phyloP scores from a whole-genome alignment of 2,113 vertebrate genomes.

The Panthera tigris region DNA sequence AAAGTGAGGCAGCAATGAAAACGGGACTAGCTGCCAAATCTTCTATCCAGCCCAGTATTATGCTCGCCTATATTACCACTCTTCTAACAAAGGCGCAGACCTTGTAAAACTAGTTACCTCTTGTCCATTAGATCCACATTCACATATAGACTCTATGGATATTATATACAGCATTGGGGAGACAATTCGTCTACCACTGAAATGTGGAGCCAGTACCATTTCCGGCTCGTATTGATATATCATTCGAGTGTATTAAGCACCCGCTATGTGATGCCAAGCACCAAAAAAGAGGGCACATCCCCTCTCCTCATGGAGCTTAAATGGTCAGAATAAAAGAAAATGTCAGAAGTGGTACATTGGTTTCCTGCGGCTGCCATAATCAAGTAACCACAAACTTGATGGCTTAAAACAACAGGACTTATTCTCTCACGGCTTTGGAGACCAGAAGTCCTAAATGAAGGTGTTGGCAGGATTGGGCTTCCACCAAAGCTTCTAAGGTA shows the following conservation, averaged over 20 bases:
- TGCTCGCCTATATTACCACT: neutral
- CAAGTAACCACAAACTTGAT: neutral
- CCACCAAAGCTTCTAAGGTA: neutral
- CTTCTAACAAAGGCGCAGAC: conserved; percentile 40
- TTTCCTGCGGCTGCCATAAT: neutral
- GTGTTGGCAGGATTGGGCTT: neutral
- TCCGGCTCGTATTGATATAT: neutral
- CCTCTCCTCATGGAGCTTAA: neutral
- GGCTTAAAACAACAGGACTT: neutral
- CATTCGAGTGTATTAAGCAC: neutral
- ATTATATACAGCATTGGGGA: neutral
- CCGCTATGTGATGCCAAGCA: neutral
- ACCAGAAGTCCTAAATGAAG: neutral
- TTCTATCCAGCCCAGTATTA: neutral
- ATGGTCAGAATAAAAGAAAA: neutral
- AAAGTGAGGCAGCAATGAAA: conserved; percentile 18
- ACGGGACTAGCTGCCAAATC: neutral
- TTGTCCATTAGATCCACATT: neutral
- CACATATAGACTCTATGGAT: neutral
- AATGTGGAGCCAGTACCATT: neutral
- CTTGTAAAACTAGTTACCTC: conserved; percentile 45
- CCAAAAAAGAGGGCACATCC: neutral
- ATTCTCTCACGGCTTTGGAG: neutral
- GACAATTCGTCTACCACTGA: neutral
- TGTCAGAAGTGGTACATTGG: neutral